Evolutionary conservation across 2,797 vertebrate species (phyloP), one percentile per base, ranked within the genome.

Genomic region (Anolis apletophallus): DNA sequence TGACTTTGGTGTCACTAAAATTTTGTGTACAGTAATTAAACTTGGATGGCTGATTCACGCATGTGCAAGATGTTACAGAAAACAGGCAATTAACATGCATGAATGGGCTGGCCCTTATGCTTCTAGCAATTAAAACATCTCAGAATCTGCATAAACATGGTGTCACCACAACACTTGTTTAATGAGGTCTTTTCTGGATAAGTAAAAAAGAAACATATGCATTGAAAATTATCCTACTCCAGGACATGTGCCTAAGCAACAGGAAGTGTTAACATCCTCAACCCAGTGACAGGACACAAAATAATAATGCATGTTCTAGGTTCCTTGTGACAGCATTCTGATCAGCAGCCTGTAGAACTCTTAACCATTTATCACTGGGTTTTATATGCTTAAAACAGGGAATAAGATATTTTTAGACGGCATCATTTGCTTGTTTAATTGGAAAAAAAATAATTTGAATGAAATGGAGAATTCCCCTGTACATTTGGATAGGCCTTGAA

Each of bases 41-140:
- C 29, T 5, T 81, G 79, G 34, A 29, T 80, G 36, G 57, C 57
- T 46, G 36, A 80, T 80, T 64, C 57, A 80, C 12, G 5, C 57
- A 64, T 80, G 59, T 67, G 78, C 78, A 80, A 61, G 40, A 52
- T 69, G 40, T 69, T 19, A 80, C 5, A n/a, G 36, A 81, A 67
- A 81, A 81, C n/a, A 64, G 68, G 50, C 8, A 26, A 77, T 68
- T 67, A 68, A 76, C 46, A 84, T 54, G 21, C 32, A 84, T 67
- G 59, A 68, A 50, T 68, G 13, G 32, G 23, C 3, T 29, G 17
- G 59, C 19, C 40, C 19, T 52, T 76, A 34, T 84, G 46, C 21
- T 32, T 67, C n/a, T 64, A 34, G n/a, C 32, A 64, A 67, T 67
- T 34, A 84, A 76, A 67, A 84, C 61, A 84, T 34, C 59, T 52